These are phyloP conservation scores for Cantharis flavilabris DNA, from an alignment of 2,888 invertebrate species.

Conservation along the genomic window DNA sequence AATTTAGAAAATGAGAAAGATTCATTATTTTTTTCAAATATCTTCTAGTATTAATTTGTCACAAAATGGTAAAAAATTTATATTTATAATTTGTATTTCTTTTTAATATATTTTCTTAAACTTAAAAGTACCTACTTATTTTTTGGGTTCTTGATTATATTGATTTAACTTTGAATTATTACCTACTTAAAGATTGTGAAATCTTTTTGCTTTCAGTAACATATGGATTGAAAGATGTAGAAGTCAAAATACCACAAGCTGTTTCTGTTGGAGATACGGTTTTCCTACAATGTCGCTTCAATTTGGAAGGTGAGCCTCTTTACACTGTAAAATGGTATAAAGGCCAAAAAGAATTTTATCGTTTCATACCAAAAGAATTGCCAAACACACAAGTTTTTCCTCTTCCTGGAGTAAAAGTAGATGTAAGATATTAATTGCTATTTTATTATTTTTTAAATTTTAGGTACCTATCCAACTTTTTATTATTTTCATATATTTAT, in stretches of 20 bases:
- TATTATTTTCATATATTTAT: not conserved
- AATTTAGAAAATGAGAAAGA: too few species aligned
- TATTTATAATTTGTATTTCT: too few species aligned
- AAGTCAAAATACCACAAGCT: constrained; percentile 72
- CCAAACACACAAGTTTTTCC: constrained; percentile 76
- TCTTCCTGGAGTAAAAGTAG: constrained; percentile 69
- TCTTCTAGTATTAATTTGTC: too few species aligned
- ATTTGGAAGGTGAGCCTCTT: constrained; percentile 72
- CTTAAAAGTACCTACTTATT: too few species aligned
- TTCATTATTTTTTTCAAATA: too few species aligned
- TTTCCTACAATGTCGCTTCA: constrained; percentile 74
- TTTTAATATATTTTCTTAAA: too few species aligned
- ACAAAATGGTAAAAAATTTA: too few species aligned
- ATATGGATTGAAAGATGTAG: constrained; percentile 68
- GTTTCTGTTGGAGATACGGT: constrained; percentile 75
- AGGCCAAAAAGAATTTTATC: constrained; percentile 76
- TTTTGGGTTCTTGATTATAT: too few species aligned
- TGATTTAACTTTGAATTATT: too few species aligned
- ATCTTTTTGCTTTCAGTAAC: constrained; percentile 56
- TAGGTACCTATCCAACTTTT: too few species aligned
- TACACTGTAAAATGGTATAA: constrained; percentile 86
- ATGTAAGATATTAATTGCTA: constrained; percentile 65
- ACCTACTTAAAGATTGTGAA: not conserved
- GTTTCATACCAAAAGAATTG: constrained; percentile 78
- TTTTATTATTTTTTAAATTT: not conserved